These are phyloP conservation scores for Macaria notata DNA, from an alignment of 2,888 invertebrate genomes.

Conservation along the genomic window DNA sequence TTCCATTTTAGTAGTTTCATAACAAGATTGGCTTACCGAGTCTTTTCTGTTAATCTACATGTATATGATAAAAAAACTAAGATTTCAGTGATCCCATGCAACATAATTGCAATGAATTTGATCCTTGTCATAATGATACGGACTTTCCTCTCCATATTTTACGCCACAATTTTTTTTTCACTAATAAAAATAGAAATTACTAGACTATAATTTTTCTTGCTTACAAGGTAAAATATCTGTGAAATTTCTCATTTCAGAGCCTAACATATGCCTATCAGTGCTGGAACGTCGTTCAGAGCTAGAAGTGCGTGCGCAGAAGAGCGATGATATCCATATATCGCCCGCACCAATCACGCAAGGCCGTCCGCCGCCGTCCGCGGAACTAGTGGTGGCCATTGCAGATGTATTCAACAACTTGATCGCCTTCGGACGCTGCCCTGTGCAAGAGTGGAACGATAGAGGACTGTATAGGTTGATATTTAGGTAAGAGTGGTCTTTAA, in stretches of 20 bases:
- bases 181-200: no score
- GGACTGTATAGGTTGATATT: constrained; percentile 68
- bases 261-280: constrained; percentile 61
- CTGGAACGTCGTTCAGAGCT: constrained; percentile 63
- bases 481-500: constrained; percentile 45
- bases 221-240: no score
- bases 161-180: no score
- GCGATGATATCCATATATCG: constrained; percentile 50
- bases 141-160: no score
- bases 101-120: no score
- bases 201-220: no score
- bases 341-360: constrained; percentile 31
- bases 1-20: no score
- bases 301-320: constrained; percentile 67
- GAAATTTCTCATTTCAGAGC: constrained; percentile 48
- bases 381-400: constrained; percentile 54
- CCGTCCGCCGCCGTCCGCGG: constrained; percentile 53
- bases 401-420: constrained; percentile 60
- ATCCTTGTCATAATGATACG: no score
- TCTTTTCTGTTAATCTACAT: no score
- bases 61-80: no score
- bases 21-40: no score
- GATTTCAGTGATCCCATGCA: no score
- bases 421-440: constrained; percentile 53
- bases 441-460: constrained; percentile 64